phyloP scores from a whole-genome alignment of 2,113 vertebrate genomes.

The Geococcyx californianus region DNA sequence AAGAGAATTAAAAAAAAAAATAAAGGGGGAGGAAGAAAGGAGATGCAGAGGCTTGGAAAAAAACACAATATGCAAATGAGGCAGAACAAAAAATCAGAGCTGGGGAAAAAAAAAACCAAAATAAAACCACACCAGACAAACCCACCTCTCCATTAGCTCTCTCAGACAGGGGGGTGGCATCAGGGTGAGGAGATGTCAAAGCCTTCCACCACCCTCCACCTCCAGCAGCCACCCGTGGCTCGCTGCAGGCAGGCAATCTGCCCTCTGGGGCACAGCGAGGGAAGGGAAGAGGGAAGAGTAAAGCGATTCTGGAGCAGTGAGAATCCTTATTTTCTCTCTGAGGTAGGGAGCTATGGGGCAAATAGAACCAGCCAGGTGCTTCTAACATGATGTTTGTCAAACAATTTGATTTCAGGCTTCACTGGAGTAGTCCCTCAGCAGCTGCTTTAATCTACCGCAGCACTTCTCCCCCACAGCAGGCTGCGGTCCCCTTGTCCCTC shows the following conservation, averaged over 20 bases:
- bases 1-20: constrained; percentile 9
- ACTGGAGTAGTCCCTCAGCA: constrained; percentile 47
- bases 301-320: not conserved
- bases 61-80: constrained; percentile 67
- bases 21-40: not conserved
- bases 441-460: constrained; percentile 49
- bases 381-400: constrained; percentile 64
- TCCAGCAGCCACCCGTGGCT: not conserved
- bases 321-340: constrained; percentile 35
- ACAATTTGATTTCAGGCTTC: constrained; percentile 63
- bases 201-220: not conserved
- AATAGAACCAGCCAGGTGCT: constrained; percentile 54
- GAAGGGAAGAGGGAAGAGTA: not conserved
- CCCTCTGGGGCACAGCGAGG: not conserved
- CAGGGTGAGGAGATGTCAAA: not conserved
- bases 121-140: constrained; percentile 33
- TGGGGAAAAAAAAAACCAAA: not conserved
- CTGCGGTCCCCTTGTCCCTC: constrained; percentile 1
- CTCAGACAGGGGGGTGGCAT: not conserved
- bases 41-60: constrained; percentile 55
- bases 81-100: constrained; percentile 58
- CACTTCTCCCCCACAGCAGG: constrained; percentile 5
- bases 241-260: not conserved
- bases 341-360: constrained; percentile 44
- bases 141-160: not conserved